Conservation (phyloP, 1,140 invertebrate genomes). For the Helicorthomorpha holstii region DNA sequence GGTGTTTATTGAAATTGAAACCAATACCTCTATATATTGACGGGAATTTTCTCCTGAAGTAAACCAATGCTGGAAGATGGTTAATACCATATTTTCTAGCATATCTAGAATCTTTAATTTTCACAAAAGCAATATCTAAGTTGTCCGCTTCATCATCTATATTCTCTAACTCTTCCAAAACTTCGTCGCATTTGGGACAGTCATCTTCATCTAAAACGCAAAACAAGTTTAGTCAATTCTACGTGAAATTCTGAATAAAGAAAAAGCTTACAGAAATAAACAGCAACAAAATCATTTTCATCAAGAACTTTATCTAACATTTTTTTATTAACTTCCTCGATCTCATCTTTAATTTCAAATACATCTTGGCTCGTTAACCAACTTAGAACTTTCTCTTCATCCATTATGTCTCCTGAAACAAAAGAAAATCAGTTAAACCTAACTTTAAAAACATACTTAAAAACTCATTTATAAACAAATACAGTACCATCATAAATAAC, state of each 20-base stretch:
- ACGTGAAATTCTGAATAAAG: background rate
- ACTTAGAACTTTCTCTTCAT: conserved; percentile 64
- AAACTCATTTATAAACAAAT: background rate
- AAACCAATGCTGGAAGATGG: conserved; percentile 75
- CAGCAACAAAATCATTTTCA: conserved; percentile 85
- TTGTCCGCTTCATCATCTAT: conserved; percentile 87
- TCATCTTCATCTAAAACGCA: conserved; percentile 38
- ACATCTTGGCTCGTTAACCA: conserved; percentile 89
- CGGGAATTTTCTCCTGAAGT: conserved; percentile 82
- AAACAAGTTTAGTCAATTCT: background rate
- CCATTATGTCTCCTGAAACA: conserved; percentile 50
- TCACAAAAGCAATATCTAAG: conserved; percentile 86
- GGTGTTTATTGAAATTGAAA: background rate
- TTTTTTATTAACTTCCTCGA: conserved; percentile 86
- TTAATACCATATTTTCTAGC: conserved; percentile 90
- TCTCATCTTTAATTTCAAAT: conserved; percentile 90
- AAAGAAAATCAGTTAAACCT: background rate
- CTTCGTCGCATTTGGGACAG: conserved; percentile 47
- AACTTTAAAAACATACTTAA: background rate
- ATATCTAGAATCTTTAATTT: conserved; percentile 79
- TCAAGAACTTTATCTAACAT: conserved; percentile 87
- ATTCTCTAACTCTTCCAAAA: conserved; percentile 67
- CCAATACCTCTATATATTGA: conserved; percentile 74
- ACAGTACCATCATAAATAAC: conserved; percentile 58
- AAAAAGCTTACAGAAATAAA: conserved; percentile 80